Evolutionary conservation across 2,113 vertebrate species (phyloP), one percentile per base, ranked within the genome.

Genomic region (Bufo gargarizans): DNA sequence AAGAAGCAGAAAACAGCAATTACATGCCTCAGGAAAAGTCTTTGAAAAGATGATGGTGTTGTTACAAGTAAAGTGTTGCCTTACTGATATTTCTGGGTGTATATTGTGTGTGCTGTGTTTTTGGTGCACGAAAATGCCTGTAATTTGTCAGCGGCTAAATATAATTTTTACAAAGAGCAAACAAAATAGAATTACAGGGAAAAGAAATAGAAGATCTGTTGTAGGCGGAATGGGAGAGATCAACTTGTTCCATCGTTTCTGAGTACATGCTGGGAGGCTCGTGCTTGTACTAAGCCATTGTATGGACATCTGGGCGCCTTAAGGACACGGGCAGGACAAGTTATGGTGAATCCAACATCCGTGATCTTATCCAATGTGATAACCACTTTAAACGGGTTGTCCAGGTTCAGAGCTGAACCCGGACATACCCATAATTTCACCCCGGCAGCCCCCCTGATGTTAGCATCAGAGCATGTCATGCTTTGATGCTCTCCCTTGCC

Each of bases 1-100:
- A 77, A 88, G 82, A 65, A 77, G 81, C 80, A 84, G 87, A 88
- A 88, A 88, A 88, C 81, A 88, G 87, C 87, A 88, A 88, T 88
- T 88, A 88, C 71, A 67, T 65, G 80, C 80, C 81, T 88, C 20
- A 77, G 71, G 72, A 84, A 84, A 77, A 84, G 71, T 77, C 86
- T 88, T 88, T 84, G 81, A 88, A 84, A 83, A 84, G 71, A 88
- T 84, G 81, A 88, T 88, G 47, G 58, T 84, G 87, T 88, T 88
- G 69, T 77, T 88, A 88, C 71, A 88, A 88, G 87, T 50, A 84
- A 84, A 88, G 61, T 53, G 87, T 49, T 53, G 50, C 87, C 71
- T 88, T 76, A 76, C 56, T 61, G 69, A 82, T 77, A 88, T 88
- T 77, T 77, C 86, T 33, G 79, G 86, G 86, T 50, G 80, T 50